Percentiles rank a stretch among this genome's conserved stretches.
phyloP scores from a whole-genome alignment of 1,140 invertebrate species.

The Pseudomyrmex dendroicus region DNA sequence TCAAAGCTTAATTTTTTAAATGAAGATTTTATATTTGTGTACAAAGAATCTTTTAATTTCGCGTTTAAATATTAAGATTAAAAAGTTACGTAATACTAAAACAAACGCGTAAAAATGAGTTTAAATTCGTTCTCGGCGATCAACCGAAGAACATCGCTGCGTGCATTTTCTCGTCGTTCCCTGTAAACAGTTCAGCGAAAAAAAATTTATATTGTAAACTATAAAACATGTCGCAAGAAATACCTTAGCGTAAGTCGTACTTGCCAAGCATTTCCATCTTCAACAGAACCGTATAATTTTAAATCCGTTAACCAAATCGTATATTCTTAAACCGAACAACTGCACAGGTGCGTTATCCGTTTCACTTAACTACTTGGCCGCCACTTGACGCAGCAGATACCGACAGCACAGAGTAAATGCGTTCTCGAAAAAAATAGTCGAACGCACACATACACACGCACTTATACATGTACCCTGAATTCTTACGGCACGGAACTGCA shows the following conservation, averaged over 20 bases:
- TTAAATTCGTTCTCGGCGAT: too few relatives aligned
- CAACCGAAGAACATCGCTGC: too few relatives aligned
- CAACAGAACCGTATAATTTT: conserved; percentile 32
- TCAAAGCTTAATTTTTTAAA: too few relatives aligned
- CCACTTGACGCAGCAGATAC: conserved; percentile 18
- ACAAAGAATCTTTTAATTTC: too few relatives aligned
- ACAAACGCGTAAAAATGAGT: too few relatives aligned
- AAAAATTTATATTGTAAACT: too few relatives aligned
- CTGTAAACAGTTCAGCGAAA: too few relatives aligned
- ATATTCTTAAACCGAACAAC: conserved; percentile 32
- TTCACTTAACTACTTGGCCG: conserved; percentile 41
- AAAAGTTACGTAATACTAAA: too few relatives aligned
- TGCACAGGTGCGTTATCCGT: conserved; percentile 49
- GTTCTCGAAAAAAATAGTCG: conserved; percentile 13
- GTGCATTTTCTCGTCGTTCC: too few relatives aligned
- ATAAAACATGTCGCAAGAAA: background rate
- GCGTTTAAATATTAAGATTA: too few relatives aligned
- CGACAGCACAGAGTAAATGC: conserved; percentile 29
- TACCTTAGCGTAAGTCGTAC: background rate
- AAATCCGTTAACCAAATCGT: conserved; percentile 52
- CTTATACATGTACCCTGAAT: background rate
- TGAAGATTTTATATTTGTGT: too few relatives aligned
- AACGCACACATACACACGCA: background rate
- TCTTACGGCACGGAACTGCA: background rate
- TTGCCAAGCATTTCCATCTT: conserved; percentile 4